Conservation (phyloP, 1,140 invertebrate species). For the Drosophila leontia region DNA sequence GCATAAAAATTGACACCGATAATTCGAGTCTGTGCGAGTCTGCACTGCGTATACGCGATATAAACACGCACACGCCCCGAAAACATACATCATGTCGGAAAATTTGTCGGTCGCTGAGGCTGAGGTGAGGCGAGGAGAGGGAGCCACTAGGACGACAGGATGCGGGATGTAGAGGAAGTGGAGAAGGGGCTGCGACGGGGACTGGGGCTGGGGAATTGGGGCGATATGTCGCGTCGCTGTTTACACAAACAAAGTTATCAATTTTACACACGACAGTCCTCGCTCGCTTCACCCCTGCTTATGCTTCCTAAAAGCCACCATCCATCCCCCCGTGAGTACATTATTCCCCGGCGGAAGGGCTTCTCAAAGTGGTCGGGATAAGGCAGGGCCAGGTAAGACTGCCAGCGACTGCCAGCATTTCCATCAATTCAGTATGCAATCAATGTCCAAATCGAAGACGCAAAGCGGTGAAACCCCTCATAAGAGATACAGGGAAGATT, state of each 20-base stretch:
- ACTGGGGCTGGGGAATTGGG: conserved; percentile 2
- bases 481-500: conserved; percentile 32
- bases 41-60: conserved; percentile 76
- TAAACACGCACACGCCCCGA: conserved; percentile 78
- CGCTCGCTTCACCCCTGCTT: conserved; percentile 12
- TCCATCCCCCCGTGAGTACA: conserved; percentile 3
- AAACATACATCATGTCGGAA: conserved; percentile 75
- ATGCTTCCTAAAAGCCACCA: conserved; percentile 22
- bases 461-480: conserved; percentile 58
- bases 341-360: conserved; percentile 40
- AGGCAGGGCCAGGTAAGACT: conserved; percentile 12
- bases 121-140: background rate
- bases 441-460: conserved; percentile 79
- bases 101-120: conserved; percentile 59
- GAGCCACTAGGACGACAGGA: conserved; percentile 6
- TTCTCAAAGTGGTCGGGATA: conserved; percentile 38
- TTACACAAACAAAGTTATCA: conserved; percentile 84
- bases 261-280: conserved; percentile 74
- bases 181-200: background rate
- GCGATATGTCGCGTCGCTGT: conserved; percentile 76
- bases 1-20: conserved; percentile 83
- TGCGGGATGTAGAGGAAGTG: conserved; percentile 12
- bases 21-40: conserved; percentile 55
- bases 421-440: conserved; percentile 81
- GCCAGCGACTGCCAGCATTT: conserved; percentile 52